These are phyloP conservation scores for Spermophilus dauricus DNA, from an alignment of 2,113 vertebrate species.

Conservation along the genomic window DNA sequence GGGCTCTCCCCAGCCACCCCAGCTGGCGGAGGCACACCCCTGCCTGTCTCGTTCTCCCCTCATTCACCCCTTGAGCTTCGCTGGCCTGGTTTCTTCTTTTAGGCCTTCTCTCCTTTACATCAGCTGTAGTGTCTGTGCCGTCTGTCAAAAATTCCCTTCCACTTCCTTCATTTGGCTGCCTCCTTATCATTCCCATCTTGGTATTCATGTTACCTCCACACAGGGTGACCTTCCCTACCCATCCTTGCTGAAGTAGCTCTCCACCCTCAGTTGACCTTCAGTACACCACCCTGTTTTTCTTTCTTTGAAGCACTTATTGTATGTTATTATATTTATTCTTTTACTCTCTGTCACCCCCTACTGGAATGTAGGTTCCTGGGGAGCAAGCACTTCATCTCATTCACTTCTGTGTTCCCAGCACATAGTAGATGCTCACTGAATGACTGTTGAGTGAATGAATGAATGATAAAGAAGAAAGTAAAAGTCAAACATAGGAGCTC, in stretches of 20 bases:
- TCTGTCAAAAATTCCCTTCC: too few relatives aligned
- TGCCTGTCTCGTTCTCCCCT: background rate
- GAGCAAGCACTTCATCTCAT: background rate
- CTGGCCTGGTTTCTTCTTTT: background rate
- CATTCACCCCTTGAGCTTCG: background rate
- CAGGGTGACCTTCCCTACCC: background rate
- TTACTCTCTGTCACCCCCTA: too few relatives aligned
- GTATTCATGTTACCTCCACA: background rate
- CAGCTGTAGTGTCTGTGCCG: background rate
- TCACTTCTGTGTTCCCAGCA: background rate
- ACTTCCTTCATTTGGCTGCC: background rate
- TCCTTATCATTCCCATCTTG: background rate
- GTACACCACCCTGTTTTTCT: background rate
- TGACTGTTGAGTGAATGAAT: background rate
- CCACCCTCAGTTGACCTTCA: background rate
- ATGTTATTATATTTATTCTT: background rate
- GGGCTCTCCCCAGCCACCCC: background rate
- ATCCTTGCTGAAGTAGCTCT: background rate
- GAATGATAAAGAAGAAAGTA: background rate
- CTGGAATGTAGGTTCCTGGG: background rate
- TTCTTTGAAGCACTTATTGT: background rate
- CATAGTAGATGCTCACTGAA: background rate
- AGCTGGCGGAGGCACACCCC: background rate
- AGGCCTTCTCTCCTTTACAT: background rate
- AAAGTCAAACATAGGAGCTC: background rate